Percentiles rank a stretch among this genome's conserved stretches.
phyloP scores from a whole-genome alignment of 1,140 invertebrate species.

The Ptiloglossa arizonensis region DNA sequence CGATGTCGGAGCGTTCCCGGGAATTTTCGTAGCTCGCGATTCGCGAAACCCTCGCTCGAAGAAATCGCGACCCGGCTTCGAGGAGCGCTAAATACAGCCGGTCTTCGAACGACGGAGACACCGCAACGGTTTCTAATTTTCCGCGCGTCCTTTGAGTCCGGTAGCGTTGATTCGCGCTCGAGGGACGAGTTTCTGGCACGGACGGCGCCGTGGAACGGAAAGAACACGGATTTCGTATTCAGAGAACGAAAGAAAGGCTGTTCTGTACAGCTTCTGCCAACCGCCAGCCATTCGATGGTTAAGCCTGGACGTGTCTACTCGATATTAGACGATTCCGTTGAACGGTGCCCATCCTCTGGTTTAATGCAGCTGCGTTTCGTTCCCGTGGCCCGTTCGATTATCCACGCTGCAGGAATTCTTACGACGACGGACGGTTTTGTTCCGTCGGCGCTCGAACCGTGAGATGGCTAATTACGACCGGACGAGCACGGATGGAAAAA shows the following conservation, averaged over 20 bases:
- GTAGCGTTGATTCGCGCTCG: not conserved
- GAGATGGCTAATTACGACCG: not conserved
- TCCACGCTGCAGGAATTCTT: not conserved
- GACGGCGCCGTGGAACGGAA: not conserved
- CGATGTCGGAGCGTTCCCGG: no score
- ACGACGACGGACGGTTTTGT: not conserved
- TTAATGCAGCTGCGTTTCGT: not conserved
- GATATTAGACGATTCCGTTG: conserved; percentile 9
- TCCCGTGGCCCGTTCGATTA: not conserved
- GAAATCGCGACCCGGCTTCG: no score
- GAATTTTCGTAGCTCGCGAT: not conserved
- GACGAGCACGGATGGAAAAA: not conserved
- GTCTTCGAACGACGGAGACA: not conserved
- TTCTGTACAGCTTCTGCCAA: not conserved
- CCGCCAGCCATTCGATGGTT: not conserved
- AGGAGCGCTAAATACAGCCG: not conserved
- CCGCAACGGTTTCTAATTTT: not conserved
- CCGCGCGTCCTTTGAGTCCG: not conserved
- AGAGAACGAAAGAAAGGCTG: not conserved
- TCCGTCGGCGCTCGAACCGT: not conserved
- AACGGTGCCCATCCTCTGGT: not conserved
- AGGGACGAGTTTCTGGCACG: no score
- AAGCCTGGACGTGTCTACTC: conserved; percentile 16
- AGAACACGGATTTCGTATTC: conserved; percentile 11
- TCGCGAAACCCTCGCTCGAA: not conserved